Conservation (phyloP, 2,797 vertebrate species). For the Manis crassicaudata region DNA sequence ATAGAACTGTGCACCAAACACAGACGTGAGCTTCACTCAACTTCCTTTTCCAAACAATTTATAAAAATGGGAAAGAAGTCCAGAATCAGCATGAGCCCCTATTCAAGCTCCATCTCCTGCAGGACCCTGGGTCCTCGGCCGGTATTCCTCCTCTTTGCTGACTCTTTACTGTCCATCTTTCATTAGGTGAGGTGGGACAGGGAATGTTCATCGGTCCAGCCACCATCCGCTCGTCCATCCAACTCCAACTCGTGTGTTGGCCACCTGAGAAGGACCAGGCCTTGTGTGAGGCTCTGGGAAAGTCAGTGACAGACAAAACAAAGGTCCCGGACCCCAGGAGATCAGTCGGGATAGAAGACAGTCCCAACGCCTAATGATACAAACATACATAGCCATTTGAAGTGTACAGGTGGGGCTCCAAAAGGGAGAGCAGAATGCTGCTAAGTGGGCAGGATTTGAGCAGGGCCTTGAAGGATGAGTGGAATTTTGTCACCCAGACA, state of each 20-base stretch:
- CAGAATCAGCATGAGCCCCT: background rate
- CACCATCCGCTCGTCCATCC: background rate
- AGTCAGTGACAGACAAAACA: background rate
- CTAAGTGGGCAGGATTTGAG: background rate
- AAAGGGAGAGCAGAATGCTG: background rate
- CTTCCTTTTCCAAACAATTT: conserved; percentile 30
- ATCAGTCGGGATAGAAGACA: background rate
- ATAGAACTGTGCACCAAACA: background rate
- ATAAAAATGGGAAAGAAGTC: background rate
- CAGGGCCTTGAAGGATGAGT: background rate
- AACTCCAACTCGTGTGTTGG: background rate
- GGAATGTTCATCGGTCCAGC: too few species aligned
- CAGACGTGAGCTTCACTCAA: background rate
- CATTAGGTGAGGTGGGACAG: background rate
- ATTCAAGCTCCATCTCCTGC: background rate
- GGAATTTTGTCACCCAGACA: background rate
- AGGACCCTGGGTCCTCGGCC: background rate
- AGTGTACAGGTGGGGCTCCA: background rate
- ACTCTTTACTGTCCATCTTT: background rate
- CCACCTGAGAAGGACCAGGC: background rate
- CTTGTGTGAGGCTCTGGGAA: background rate
- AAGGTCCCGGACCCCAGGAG: background rate
- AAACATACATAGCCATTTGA: background rate
- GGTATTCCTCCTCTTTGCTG: background rate
- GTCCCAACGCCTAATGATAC: too few species aligned